Evolutionary conservation across 2,113 vertebrate genomes (phyloP).

Genomic region (Anoplopoma fimbria): DNA sequence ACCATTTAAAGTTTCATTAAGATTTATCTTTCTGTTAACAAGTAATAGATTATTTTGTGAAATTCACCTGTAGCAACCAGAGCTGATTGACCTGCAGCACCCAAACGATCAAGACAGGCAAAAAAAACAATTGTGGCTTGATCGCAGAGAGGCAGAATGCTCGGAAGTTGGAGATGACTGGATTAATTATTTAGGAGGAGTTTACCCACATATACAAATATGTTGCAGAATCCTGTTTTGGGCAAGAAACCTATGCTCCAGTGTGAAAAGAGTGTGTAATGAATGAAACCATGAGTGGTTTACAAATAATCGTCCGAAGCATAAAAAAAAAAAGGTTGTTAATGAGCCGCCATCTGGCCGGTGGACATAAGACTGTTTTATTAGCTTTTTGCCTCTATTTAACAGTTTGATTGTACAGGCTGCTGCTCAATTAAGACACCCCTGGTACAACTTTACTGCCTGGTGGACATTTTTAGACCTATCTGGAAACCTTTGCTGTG

Average conservation of each 20-base stretch:
- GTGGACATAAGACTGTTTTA: conserved; percentile 41
- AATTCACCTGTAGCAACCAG: no score
- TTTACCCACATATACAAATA: neutral
- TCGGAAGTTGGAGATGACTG: neutral
- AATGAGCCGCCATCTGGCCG: conserved; percentile 54
- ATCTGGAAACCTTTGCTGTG: conserved; percentile 9
- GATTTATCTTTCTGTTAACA: neutral
- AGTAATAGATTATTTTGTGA: neutral
- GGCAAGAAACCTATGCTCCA: neutral
- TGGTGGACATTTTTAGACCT: conserved; percentile 8
- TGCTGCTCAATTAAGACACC: conserved; percentile 38
- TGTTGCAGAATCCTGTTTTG: neutral
- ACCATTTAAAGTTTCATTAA: neutral
- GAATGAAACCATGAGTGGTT: neutral
- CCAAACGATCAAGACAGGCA: neutral
- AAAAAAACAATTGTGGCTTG: neutral
- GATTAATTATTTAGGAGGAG: neutral
- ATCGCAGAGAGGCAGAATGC: neutral
- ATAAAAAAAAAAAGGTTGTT: conserved; percentile 40
- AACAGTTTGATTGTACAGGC: conserved; percentile 22
- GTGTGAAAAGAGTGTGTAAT: neutral
- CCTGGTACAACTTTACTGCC: conserved; percentile 40
- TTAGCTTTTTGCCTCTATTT: conserved; percentile 47
- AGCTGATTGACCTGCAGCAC: neutral
- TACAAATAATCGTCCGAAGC: conserved; percentile 14